Percentiles rank a stretch among this genome's conserved stretches.
These are phyloP conservation scores for Marmota monax DNA, from an alignment of 2,113 vertebrate species.

Conservation along the genomic window DNA sequence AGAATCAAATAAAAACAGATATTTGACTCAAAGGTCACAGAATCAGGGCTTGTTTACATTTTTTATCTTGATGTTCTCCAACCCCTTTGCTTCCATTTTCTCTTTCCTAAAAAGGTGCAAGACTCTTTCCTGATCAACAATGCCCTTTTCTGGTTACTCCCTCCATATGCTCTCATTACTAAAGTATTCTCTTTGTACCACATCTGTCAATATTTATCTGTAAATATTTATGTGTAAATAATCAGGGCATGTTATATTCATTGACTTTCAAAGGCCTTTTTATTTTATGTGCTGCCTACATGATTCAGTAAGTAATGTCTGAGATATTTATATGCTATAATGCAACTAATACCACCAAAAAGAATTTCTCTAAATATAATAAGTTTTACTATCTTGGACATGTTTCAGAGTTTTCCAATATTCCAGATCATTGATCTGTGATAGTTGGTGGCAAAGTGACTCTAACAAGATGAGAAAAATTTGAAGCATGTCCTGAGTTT, in stretches of 20 bases:
- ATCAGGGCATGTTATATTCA: neutral
- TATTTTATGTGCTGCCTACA: neutral
- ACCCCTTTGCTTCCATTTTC: neutral
- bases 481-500: neutral
- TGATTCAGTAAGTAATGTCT: neutral
- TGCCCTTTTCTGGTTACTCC: neutral
- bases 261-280: conserved; percentile 11
- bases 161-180: neutral
- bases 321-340: neutral
- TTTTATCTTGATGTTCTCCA: neutral
- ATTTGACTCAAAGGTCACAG: neutral
- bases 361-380: conserved; percentile 37
- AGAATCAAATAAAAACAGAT: neutral
- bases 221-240: conserved; percentile 25
- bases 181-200: conserved; percentile 2
- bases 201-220: conserved; percentile 34
- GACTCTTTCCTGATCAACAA: neutral
- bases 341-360: neutral
- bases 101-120: neutral
- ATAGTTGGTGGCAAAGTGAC: neutral
- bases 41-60: neutral
- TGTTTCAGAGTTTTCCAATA: neutral
- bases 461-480: conserved; percentile 8
- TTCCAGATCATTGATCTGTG: conserved; percentile 13
- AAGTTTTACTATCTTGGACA: neutral